A percentile compares a stretch with the other conserved stretches of the same genome.
phyloP scores from a whole-genome alignment of 2,113 vertebrate species.

The Pachypanchax playfairii region DNA sequence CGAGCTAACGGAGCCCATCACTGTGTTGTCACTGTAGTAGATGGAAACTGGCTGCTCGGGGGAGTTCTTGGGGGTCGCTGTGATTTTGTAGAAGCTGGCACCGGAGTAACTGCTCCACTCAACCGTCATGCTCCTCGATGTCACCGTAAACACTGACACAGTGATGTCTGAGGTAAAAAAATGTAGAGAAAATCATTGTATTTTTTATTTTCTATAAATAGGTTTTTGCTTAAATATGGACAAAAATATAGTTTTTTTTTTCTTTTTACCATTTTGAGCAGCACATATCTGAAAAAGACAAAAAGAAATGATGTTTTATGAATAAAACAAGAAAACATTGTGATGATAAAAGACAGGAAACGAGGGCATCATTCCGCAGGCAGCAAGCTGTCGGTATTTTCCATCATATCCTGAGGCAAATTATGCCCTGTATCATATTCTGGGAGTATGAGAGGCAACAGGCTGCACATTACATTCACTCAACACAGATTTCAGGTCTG shows the following conservation, averaged over 20 bases:
- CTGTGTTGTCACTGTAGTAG: constrained; percentile 72
- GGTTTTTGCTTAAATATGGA: no score
- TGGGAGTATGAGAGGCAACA: constrained; percentile 61
- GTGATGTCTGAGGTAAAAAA: constrained; percentile 61
- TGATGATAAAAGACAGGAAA: constrained; percentile 23
- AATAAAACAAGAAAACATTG: constrained; percentile 11
- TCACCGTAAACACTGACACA: constrained; percentile 77
- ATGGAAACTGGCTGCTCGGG: constrained; percentile 55
- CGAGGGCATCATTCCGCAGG: constrained; percentile 32
- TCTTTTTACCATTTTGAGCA: constrained; percentile 82
- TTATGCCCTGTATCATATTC: constrained; percentile 71
- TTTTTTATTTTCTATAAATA: background rate
- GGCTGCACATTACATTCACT: constrained; percentile 78
- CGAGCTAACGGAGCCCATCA: constrained; percentile 79
- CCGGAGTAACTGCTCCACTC: constrained; percentile 69
- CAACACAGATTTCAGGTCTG: constrained; percentile 75
- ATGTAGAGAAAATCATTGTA: background rate
- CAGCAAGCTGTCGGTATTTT: constrained; percentile 34
- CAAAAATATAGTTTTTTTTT: no score
- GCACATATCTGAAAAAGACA: constrained; percentile 85
- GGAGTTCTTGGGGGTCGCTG: constrained; percentile 72
- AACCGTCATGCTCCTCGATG: constrained; percentile 80
- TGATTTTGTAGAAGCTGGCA: constrained; percentile 81
- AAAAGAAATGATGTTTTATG: constrained; percentile 36
- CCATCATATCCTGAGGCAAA: constrained; percentile 61